Evolutionary conservation across 1,140 invertebrate genomes (phyloP).

Genomic region (Leptopilina boulardi): DNA sequence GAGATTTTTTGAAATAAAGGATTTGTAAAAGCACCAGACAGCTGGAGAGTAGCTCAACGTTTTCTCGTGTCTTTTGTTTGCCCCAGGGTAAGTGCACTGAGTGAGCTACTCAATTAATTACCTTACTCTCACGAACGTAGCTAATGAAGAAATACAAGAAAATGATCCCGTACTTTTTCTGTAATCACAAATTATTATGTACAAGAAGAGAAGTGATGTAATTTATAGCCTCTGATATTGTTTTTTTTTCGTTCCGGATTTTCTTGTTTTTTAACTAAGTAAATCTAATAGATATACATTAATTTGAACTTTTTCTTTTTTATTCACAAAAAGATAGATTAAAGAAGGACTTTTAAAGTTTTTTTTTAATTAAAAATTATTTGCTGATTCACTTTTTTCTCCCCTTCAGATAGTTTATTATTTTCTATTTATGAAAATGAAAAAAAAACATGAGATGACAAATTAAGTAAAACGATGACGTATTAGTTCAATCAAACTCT

Average conservation of each 20-base stretch:
- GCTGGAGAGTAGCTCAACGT: neutral
- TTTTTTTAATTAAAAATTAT: too few species aligned
- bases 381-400: too few species aligned
- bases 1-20: neutral
- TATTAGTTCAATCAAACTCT: too few species aligned
- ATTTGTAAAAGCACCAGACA: neutral
- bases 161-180: neutral
- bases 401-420: too few species aligned
- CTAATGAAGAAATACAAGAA: slow-evolving; percentile 13
- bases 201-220: neutral
- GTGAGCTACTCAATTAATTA: slow-evolving; percentile 14
- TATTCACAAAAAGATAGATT: too few species aligned
- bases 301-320: too few species aligned
- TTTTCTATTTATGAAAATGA: too few species aligned
- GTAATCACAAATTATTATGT: slow-evolving; percentile 3
- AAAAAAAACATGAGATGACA: too few species aligned
- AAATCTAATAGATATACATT: neutral
- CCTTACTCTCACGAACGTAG: neutral
- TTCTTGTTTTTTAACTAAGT: too few species aligned
- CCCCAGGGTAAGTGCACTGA: neutral
- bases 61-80: neutral
- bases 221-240: neutral
- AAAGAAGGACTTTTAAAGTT: too few species aligned
- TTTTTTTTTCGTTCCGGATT: neutral
- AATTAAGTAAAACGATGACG: too few species aligned